Conservation (phyloP, 2,797 vertebrate genomes). For the Periparus ater region DNA sequence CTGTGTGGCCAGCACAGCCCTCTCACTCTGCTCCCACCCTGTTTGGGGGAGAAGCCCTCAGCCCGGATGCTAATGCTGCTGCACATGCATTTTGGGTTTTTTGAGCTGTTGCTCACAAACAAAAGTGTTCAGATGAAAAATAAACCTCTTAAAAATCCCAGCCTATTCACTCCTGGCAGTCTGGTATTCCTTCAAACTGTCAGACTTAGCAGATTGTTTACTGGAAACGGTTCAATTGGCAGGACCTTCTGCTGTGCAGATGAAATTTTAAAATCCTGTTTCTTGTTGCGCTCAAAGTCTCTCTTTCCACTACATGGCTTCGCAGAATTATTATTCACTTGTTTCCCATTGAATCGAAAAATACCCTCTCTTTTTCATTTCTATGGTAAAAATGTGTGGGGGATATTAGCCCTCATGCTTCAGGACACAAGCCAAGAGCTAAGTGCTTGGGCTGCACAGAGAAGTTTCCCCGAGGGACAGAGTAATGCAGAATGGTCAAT, state of each 20-base stretch:
- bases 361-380: constrained; percentile 63
- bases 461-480: neutral
- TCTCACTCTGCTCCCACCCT: constrained; percentile 4
- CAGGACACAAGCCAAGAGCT: constrained; percentile 20
- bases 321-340: constrained; percentile 79
- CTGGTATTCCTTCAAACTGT: constrained; percentile 79
- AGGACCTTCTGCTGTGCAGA: constrained; percentile 79
- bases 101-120: constrained; percentile 72
- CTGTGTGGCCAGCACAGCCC: neutral
- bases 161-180: constrained; percentile 77
- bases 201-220: constrained; percentile 81
- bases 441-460: neutral
- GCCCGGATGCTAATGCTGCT: constrained; percentile 65
- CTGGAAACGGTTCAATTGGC: constrained; percentile 80
- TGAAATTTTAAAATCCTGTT: constrained; percentile 79
- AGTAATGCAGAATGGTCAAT: neutral
- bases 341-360: constrained; percentile 75
- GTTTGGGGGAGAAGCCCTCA: constrained; percentile 61
- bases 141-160: constrained; percentile 77
- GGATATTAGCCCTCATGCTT: constrained; percentile 19
- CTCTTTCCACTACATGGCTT: constrained; percentile 74
- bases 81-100: constrained; percentile 56
- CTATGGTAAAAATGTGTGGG: neutral
- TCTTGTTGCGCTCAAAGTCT: constrained; percentile 76
- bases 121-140: constrained; percentile 77